Percentiles rank a stretch among this genome's conserved stretches.
phyloP scores from a whole-genome alignment of 1,140 invertebrate genomes.

The Aphaenogaster floridana region DNA sequence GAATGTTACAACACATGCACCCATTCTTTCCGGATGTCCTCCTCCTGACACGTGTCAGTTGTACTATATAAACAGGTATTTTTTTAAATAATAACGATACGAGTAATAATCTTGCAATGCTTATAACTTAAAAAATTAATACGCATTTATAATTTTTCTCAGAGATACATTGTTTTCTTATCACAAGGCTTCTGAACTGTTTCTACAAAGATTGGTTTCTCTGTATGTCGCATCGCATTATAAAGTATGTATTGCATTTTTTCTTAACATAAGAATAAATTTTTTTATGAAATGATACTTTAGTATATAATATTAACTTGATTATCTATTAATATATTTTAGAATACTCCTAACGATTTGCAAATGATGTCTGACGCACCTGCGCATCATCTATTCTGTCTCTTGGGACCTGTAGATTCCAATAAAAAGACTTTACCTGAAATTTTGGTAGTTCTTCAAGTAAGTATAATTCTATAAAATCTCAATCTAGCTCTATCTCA shows the following conservation, averaged over 20 bases:
- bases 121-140: constrained; percentile 36
- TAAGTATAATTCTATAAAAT: constrained; percentile 76
- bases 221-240: constrained; percentile 99
- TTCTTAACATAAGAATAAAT: constrained; percentile 10
- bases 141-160: constrained; percentile 45
- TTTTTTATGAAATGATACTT: constrained; percentile 10
- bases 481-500: not conserved
- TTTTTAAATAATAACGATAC: constrained; percentile 12
- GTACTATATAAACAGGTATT: constrained; percentile 92
- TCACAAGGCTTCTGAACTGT: constrained; percentile 97
- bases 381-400: constrained; percentile 98
- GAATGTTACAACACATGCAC: constrained; percentile 91
- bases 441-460: constrained; percentile 96
- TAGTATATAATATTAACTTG: not conserved
- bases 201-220: constrained; percentile 96
- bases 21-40: constrained; percentile 93
- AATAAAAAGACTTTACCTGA: constrained; percentile 93
- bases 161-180: constrained; percentile 99
- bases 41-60: constrained; percentile 96
- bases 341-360: constrained; percentile 99
- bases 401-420: constrained; percentile 94
- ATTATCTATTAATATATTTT: constrained; percentile 73
- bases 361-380: constrained; percentile 99
- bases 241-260: constrained; percentile 89
- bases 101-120: not conserved